Evolutionary conservation across 2,113 vertebrate genomes (phyloP).

Genomic region (Rattus norvegicus): GRCr8 NC_086028.1:51327001-51327500

Average conservation of each 20-base stretch:
- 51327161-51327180: background rate
- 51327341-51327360: background rate
- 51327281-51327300: background rate
- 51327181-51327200: background rate
- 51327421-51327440: background rate
- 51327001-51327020: background rate
- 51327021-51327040: background rate
- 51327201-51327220: background rate
- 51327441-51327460: background rate
- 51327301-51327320: background rate
- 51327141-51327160: background rate
- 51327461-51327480: no score
- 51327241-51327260: background rate
- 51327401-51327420: background rate
- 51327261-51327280: slow-evolving; percentile 30
- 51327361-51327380: background rate
- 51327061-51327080: rapidly evolving
- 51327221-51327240: background rate
- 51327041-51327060: rapidly evolving
- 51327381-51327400: background rate
- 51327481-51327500: no score
- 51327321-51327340: background rate
- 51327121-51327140: background rate
- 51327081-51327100: no score
- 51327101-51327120: background rate